Percentiles rank a stretch among this genome's conserved stretches.
Evolutionary conservation across 2,888 invertebrate species (phyloP).

Genomic region (Marronus borbonicus): DNA sequence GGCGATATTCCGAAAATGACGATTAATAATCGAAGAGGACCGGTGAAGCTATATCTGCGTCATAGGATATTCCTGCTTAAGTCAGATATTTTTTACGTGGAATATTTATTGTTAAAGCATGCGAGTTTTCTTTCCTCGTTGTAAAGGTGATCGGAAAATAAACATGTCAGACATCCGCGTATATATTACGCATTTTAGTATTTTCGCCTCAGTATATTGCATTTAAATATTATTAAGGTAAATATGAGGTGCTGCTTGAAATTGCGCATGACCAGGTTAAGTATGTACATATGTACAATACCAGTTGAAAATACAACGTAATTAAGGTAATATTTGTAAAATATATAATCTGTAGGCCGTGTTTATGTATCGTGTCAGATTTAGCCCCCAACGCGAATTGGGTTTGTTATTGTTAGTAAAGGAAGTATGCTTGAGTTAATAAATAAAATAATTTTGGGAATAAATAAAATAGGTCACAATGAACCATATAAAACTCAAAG

Average conservation of each 20-base stretch:
- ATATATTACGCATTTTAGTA: slow-evolving; percentile 18
- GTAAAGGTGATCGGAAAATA: slow-evolving; percentile 9
- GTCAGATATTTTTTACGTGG: background rate
- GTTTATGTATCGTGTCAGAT: no score
- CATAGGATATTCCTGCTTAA: background rate
- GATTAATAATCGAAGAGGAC: background rate
- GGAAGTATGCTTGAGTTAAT: no score
- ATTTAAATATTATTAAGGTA: slow-evolving; percentile 19
- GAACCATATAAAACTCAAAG: no score
- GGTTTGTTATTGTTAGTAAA: no score
- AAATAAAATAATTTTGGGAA: no score
- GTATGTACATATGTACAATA: slow-evolving; percentile 5
- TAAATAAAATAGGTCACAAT: no score
- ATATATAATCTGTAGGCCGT: background rate
- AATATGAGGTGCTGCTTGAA: slow-evolving; percentile 26
- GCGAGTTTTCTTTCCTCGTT: slow-evolving; percentile 18
- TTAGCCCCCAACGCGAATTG: no score
- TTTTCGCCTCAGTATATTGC: slow-evolving; percentile 2
- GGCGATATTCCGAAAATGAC: background rate
- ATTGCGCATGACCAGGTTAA: background rate
- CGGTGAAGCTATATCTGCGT: no score
- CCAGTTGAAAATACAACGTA: background rate
- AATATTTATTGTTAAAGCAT: slow-evolving; percentile 22
- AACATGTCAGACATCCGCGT: slow-evolving; percentile 13
- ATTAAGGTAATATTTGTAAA: background rate